These are phyloP conservation scores for Ctenomys sociabilis DNA, from an alignment of 2,113 vertebrate species.

Conservation along the genomic window DNA sequence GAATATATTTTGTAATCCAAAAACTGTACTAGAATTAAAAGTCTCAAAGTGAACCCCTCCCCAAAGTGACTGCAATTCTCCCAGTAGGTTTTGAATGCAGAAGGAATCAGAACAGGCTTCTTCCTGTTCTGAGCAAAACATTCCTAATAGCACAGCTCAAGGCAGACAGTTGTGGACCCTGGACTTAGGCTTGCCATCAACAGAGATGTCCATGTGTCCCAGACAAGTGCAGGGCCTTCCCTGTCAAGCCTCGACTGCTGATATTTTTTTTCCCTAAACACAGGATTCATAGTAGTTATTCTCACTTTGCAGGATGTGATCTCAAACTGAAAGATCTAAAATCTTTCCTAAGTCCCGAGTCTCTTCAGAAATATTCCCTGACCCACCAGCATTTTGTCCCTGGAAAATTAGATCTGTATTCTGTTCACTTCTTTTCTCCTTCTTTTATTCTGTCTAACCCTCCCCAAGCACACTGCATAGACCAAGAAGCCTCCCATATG, in stretches of 20 bases:
- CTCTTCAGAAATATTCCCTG: background rate
- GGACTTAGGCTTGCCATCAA: background rate
- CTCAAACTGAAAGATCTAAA: background rate
- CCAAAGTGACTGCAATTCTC: background rate
- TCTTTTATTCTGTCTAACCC: background rate
- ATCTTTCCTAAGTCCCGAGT: background rate
- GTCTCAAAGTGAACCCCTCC: background rate
- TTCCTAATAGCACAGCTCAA: background rate
- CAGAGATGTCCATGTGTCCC: accelerated
- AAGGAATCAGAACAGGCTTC: background rate
- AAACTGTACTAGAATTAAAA: conserved; percentile 14
- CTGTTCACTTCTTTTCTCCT: background rate
- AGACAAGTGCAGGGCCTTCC: accelerated
- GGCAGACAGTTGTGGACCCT: no score
- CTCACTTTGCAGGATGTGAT: background rate
- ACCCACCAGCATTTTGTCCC: background rate
- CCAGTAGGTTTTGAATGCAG: background rate
- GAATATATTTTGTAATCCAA: conserved; percentile 49
- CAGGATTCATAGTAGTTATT: background rate
- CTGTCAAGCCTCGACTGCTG: background rate
- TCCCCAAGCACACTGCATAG: background rate
- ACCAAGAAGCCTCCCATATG: background rate
- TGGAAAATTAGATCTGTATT: background rate
- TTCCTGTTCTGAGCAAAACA: background rate
- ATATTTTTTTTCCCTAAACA: background rate